Base-by-base conservation (phyloP, 1,140 invertebrate genomes). In the Diachasma alloeum region DNA sequence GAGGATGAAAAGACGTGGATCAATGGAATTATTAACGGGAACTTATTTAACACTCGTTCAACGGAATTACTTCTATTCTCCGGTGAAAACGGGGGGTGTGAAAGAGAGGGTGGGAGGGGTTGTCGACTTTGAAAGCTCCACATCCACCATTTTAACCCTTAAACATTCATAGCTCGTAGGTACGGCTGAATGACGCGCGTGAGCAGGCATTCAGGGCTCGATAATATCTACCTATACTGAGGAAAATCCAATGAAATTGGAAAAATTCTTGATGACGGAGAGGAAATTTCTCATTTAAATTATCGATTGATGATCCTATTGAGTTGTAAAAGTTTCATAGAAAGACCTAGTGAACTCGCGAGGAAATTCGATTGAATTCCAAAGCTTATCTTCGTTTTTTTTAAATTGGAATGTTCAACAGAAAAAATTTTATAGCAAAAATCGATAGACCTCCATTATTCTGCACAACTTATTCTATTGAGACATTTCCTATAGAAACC, bases 31-130 rank as follows among this genome's bases (percentile, higher is more conserved):
- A 72, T 72, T 53, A 72, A 53, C 36, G 48, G 22, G 31, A 53
- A 72, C 70, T 72, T 72, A 72, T 72, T 72, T 72, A 72, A 72
- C 44, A 53, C 70, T 72, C 26, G 70, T 42, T 72, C 46, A 72
- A 9, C 70, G 5, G 19, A 72, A 53, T 72, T 31, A 72, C 39
- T 44, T n/a, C 59, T 66, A 66, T 72, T 44, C 11, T 15, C 42
- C 5, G 6, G 19, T 15, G 70, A 44, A 8, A 66, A n/a, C 9
- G 59, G 44, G 26, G 36, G 48, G 48, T 53, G 48, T 53, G 48
- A 42, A 42, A 10, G 39, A 6, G 31, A 11, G 10, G 56, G 69
- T 24, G 11, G 15, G 48, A 6, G n/a, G 15, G n/a, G 44, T 9
- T 53, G 70, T 48, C 70, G 39, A 72, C 36, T 72, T 72, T 72